These are phyloP conservation scores for Amphimedon queenslandica DNA, from an alignment of 37 sponge, comb jelly and placozoan species.

Conservation along the genomic window DNA sequence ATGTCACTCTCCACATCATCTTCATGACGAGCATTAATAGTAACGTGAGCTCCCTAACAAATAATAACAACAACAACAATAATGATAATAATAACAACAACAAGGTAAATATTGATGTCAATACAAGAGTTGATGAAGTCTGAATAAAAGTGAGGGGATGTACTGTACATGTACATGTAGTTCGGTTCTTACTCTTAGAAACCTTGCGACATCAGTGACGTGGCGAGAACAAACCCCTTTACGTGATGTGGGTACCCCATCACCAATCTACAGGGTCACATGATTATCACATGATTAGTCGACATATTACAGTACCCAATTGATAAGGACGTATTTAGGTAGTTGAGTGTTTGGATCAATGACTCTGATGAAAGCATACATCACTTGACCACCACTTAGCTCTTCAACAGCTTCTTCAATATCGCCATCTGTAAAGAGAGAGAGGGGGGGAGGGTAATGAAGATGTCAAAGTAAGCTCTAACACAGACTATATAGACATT, in stretches of 20 bases:
- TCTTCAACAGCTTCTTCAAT: conserved; percentile 82
- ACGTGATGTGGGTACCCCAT: conserved; percentile 68
- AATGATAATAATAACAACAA: background rate
- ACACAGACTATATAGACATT: background rate
- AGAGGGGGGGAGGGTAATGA: background rate
- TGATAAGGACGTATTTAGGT: conserved; percentile 77
- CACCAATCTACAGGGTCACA: conserved; percentile 52
- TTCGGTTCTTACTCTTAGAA: conserved; percentile 68
- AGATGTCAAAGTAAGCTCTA: background rate
- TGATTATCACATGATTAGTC: no score
- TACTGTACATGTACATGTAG: no score
- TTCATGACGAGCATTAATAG: conserved; percentile 83
- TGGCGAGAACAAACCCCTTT: conserved; percentile 80
- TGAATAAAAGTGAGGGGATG: no score
- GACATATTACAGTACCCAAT: conserved; percentile 61
- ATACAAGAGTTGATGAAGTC: background rate
- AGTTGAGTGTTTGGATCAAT: conserved; percentile 86
- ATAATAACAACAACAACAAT: background rate
- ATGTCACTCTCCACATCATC: conserved; percentile 75
- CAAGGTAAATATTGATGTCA: background rate
- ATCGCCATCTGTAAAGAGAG: conserved; percentile 61
- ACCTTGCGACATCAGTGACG: conserved; percentile 59
- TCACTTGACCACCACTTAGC: conserved; percentile 70
- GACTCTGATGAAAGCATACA: conserved; percentile 78
- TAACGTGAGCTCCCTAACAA: conserved; percentile 73